Percentiles rank a stretch among this genome's conserved stretches.
Conservation (phyloP, 2,113 vertebrate species). For the Oophaga pumilio region DNA sequence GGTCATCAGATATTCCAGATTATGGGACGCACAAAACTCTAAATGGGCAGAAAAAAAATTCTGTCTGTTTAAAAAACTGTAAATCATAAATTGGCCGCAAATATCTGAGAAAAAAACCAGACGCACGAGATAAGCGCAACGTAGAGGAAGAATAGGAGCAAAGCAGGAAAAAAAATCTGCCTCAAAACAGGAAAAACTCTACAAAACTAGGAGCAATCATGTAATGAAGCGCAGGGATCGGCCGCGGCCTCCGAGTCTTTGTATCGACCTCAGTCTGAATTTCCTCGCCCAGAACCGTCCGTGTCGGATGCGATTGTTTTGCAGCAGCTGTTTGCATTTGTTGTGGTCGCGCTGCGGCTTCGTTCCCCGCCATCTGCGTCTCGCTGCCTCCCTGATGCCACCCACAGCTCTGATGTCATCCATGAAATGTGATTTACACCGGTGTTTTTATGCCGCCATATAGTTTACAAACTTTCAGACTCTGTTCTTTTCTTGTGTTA, state of each 20-base stretch:
- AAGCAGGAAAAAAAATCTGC: too few species aligned
- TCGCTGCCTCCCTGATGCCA: not conserved
- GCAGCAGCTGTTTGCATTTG: not conserved
- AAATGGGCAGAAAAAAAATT: too few species aligned
- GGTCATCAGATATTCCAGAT: too few species aligned
- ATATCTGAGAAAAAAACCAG: not conserved
- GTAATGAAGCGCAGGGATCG: too few species aligned
- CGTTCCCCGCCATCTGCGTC: constrained; percentile 5
- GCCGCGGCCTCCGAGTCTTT: not conserved
- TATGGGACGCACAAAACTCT: too few species aligned
- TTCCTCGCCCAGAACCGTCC: not conserved
- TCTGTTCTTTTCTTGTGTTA: not conserved
- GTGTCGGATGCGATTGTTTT: not conserved
- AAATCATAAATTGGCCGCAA: too few species aligned
- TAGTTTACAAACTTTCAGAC: not conserved
- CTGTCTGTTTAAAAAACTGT: too few species aligned
- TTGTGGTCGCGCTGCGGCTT: not conserved
- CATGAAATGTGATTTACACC: not conserved
- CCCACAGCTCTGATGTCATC: constrained; percentile 22
- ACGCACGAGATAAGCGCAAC: too few species aligned
- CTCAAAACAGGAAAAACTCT: too few species aligned
- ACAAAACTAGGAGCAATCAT: too few species aligned
- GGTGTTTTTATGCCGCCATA: not conserved
- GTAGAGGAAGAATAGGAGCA: too few species aligned
- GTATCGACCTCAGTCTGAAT: not conserved